Base-by-base conservation (phyloP, 2,888 invertebrate species). In the Branchipolynoe longqiensis region DNA sequence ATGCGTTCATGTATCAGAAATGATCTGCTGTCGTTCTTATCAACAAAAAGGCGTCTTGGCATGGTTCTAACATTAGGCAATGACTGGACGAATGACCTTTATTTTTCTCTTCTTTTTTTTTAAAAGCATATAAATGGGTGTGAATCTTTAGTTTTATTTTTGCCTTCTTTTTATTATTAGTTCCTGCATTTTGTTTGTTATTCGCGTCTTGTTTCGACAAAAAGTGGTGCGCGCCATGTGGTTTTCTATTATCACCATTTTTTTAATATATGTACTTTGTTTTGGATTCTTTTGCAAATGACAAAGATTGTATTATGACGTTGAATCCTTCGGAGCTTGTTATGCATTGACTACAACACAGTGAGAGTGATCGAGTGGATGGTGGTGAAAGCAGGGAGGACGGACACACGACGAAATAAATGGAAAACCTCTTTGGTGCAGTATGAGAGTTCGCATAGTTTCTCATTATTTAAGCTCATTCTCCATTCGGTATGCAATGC, bases 381-480 rank as follows among this genome's bases (percentile, higher is more conserved):
- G 69, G 38, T 33, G 22, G 33, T 62, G 33, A 14, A 18, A 8
- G 69, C 33, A 38, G 69, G 36, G n/a, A 36, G 4, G 28, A 62
- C 28, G 2, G 18, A 69, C 4, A 69, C 69, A 1, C 3, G n/a
- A 58, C 12, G 18, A 48, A 48, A 48, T 8, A 12, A 48, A 18
- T 18, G 8, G 8, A 48, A 48, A 48, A 48, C n/a, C 14, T 69
- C 38, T 69, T 33, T 62, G 69, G 69, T 69, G 69, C 36, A 69
- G 69, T 69, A 25, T 78, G 78, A 48, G 78, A 78, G 78, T 78
- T 78, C 28, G 28, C 78, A 78, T 28, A 40, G 78, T 62, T 62
- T 28, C 78, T 78, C 78, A 78, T 78, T 78, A 78, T 78, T 78
- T 78, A 78, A 78, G 41, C 78, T 48, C 78, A 78, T 78, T 78